Percentiles rank a stretch among this genome's conserved stretches.
Conservation (phyloP, 2,888 invertebrate species). For the Omphaloscelis lunosa region DNA sequence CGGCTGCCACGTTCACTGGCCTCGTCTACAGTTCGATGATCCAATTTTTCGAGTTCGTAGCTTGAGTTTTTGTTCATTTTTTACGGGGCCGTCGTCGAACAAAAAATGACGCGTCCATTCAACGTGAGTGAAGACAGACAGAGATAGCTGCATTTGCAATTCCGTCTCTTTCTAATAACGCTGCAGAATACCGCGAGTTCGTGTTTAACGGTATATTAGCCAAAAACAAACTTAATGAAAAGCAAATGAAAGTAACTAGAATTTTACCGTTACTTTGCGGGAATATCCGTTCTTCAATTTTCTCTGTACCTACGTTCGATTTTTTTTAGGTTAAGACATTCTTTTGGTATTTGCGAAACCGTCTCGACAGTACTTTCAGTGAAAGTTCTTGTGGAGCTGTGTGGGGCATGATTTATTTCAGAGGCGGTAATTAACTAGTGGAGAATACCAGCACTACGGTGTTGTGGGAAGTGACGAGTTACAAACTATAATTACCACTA, state of each 20-base stretch:
- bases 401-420: slow-evolving; percentile 48
- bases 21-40: slow-evolving; percentile 86
- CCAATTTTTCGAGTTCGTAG: slow-evolving; percentile 84
- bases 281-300: slow-evolving; percentile 61
- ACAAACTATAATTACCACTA: slow-evolving; percentile 76
- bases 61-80: slow-evolving; percentile 82
- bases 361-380: slow-evolving; percentile 44
- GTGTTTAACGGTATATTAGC: slow-evolving; percentile 81
- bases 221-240: slow-evolving; percentile 82
- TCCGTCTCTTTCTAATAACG: slow-evolving; percentile 78
- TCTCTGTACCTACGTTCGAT: slow-evolving; percentile 39
- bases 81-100: slow-evolving; percentile 75
- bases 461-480: slow-evolving; percentile 65
- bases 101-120: slow-evolving; percentile 84
- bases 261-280: slow-evolving; percentile 75
- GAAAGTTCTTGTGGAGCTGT: slow-evolving; percentile 52
- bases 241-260: slow-evolving; percentile 81
- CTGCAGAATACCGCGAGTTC: slow-evolving; percentile 69
- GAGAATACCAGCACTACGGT: slow-evolving; percentile 64
- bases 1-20: slow-evolving; percentile 80
- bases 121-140: slow-evolving; percentile 75
- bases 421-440: slow-evolving; percentile 43
- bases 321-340: slow-evolving; percentile 48
- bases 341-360: slow-evolving; percentile 44
- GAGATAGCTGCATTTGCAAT: slow-evolving; percentile 74